Base-by-base conservation (phyloP, 2,113 vertebrate species). In the Centropus bengalensis region DNA sequence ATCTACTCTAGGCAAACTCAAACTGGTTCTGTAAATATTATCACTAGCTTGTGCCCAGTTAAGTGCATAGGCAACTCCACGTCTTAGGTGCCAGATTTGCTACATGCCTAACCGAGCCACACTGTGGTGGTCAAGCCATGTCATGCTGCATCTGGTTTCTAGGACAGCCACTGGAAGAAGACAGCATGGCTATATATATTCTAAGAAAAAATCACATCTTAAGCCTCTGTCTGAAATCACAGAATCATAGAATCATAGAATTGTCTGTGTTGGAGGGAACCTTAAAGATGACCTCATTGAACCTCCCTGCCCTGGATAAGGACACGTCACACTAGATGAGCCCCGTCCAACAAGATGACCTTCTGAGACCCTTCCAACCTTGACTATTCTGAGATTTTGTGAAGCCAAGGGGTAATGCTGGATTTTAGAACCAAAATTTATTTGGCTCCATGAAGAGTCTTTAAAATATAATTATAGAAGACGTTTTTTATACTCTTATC, bases 81-180 rank as follows among this genome's bases (percentile, higher is more conserved):
- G 9, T 45, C 12, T 82, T 32, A 56, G 38, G 67, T 14, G 36
- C 36, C 36, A 11, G 28, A 23, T 67, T 8, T 1, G 3, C 23
- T 56, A 27, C 42, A 28, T 47, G 22, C 26, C 16, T 2, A 1
- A 51, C 14, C 0, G 1, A 74, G 33, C 14, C 2, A 1, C 13
- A 12, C n/a, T 15, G 20, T 6, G 8, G 22, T 26, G 23, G 20
- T n/a, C 58, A 75, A 67, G 47, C 4, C 28, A 38, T 4, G 33
- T 0, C 1, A 40, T 13, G 40, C 28, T 75, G 40, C 67, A 66
- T 32, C 24, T 62, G 22, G 13, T 42, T 64, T 40, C 32, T 18
- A 66, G 54, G 10, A 18, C 14, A 66, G 16, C 8, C 44, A 11
- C 14, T 44, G 21, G n/a, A 30, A 78, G 47, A 66, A 86, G 16